Evolutionary conservation across 2,797 vertebrate genomes (phyloP).

Genomic region (Phrynocephalus vlangalii): DNA sequence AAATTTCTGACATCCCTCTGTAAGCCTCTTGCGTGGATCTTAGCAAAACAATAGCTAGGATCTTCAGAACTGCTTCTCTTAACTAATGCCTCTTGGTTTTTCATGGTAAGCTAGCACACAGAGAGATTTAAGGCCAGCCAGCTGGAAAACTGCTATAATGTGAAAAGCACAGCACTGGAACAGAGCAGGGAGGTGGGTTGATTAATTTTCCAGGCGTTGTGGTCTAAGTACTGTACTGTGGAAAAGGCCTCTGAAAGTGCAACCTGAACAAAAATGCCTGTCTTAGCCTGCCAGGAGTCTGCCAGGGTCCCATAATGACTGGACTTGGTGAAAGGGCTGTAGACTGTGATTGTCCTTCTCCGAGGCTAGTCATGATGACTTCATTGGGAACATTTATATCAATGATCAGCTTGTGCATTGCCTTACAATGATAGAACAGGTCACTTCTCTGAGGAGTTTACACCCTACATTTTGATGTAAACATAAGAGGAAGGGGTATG

Average conservation of each 20-base stretch:
- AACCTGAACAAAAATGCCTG: background rate
- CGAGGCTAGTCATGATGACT: background rate
- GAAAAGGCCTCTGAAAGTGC: constrained; percentile 13
- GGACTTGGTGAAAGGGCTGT: background rate
- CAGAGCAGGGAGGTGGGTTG: background rate
- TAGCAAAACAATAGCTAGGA: background rate
- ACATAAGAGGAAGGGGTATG: background rate
- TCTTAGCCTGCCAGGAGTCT: background rate
- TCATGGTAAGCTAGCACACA: background rate
- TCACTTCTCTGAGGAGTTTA: background rate
- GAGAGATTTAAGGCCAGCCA: constrained; percentile 9
- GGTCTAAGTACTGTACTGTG: background rate
- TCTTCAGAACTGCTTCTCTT: constrained; percentile 10
- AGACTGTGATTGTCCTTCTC: background rate
- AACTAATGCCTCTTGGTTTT: constrained; percentile 10
- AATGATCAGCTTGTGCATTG: background rate
- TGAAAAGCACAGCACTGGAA: constrained; percentile 27
- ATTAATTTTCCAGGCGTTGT: constrained; percentile 16
- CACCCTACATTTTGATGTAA: background rate
- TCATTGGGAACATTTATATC: background rate
- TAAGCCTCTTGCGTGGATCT: background rate
- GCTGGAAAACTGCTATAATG: constrained; percentile 24
- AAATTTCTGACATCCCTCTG: background rate
- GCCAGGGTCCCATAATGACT: background rate
- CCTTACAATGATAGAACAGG: background rate